Conservation (phyloP, 2,113 vertebrate genomes). For the Tringa solitaria region DNA sequence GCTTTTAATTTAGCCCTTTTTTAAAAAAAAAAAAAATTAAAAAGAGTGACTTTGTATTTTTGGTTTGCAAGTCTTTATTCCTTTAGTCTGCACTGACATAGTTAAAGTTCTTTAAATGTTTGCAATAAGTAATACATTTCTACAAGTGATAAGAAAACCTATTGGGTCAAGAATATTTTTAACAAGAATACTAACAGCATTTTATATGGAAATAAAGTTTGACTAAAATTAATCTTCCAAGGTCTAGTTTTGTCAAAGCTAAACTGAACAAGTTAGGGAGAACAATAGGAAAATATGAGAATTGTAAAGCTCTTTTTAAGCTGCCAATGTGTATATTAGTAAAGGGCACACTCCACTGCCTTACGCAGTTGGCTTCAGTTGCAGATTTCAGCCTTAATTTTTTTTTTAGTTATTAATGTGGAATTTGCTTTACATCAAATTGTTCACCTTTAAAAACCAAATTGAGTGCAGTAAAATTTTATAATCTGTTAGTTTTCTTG, state of each 20-base stretch:
- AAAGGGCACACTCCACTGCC: not conserved
- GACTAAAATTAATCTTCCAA: slow-evolving; percentile 3
- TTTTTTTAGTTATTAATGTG: not conserved
- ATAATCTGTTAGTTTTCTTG: not conserved
- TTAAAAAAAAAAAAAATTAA: not conserved
- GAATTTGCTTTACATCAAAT: not conserved
- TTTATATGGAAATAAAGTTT: slow-evolving; percentile 23
- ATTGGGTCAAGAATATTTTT: slow-evolving; percentile 1
- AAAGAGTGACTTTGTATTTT: not conserved
- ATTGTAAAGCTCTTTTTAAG: not conserved
- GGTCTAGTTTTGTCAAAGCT: not conserved
- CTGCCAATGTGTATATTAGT: not conserved
- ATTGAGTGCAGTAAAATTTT: not conserved
- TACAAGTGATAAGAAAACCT: not conserved
- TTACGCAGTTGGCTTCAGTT: not conserved
- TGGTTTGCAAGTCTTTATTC: not conserved
- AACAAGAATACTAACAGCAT: not conserved
- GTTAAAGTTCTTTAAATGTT: slow-evolving; percentile 5
- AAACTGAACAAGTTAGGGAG: not conserved
- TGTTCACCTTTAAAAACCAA: not conserved
- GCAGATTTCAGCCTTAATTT: not conserved
- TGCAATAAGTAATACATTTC: not conserved
- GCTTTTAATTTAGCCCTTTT: not conserved
- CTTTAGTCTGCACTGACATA: not conserved
- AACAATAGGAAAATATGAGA: not conserved